Evolutionary conservation across 1,140 invertebrate species (phyloP).

Genomic region (Kradibia gibbosae): DNA sequence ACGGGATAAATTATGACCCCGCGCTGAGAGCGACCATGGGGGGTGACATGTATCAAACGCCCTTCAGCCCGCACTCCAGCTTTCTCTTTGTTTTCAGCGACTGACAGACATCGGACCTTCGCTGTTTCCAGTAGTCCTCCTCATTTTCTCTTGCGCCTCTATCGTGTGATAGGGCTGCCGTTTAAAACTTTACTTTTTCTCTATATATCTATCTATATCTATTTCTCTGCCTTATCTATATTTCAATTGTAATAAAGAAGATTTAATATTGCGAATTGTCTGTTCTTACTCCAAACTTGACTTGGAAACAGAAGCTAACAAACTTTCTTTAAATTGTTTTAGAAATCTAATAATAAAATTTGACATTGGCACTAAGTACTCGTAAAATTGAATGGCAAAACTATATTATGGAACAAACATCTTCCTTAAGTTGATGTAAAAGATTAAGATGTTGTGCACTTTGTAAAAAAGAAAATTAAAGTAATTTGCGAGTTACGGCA

Average conservation of each 20-base stretch:
- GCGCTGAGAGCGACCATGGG: conserved; percentile 29
- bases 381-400: background rate
- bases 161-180: no score
- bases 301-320: background rate
- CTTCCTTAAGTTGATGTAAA: background rate
- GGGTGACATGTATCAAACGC: conserved; percentile 52
- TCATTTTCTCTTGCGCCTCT: background rate
- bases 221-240: no score
- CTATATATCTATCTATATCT: no score
- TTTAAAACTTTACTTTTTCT: no score
- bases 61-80: background rate
- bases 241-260: background rate
- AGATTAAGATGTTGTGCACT: background rate
- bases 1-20: conserved; percentile 72
- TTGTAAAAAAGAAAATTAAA: background rate
- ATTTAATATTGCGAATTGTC: background rate
- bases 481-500: no score
- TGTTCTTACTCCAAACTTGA: background rate
- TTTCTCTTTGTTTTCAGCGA: conserved; percentile 1
- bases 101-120: no score
- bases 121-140: background rate
- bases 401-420: background rate
- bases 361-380: conserved; percentile 6
- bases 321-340: background rate
- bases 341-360: conserved; percentile 13